Evolutionary conservation across 2,888 invertebrate species (phyloP).

Genomic region (Polymixis lichenea): DNA sequence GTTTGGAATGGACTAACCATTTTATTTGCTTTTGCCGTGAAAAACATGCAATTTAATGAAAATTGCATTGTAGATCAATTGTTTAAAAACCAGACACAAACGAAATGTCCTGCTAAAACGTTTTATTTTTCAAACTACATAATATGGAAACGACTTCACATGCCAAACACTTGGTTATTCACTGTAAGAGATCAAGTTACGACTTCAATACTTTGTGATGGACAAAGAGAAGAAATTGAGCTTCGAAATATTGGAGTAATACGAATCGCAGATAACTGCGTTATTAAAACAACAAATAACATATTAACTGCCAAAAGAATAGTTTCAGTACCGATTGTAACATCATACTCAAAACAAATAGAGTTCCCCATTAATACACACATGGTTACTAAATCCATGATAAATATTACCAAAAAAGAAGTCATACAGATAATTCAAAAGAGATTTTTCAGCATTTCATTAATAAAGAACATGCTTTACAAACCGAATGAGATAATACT

Average conservation of each 20-base stretch:
- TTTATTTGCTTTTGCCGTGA: too few species aligned
- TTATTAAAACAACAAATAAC: conserved; percentile 13
- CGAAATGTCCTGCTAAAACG: conserved; percentile 6
- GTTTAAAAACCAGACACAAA: too few species aligned
- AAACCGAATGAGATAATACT: conserved; percentile 5
- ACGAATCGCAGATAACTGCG: conserved; percentile 12
- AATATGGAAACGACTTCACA: conserved; percentile 20
- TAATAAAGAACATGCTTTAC: conserved; percentile 4
- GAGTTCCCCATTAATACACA: not conserved
- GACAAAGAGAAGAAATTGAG: conserved; percentile 10
- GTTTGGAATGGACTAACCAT: too few species aligned
- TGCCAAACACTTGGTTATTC: conserved; percentile 29
- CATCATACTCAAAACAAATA: not conserved
- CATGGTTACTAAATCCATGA: not conserved
- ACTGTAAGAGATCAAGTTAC: conserved; percentile 6
- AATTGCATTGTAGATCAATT: too few species aligned
- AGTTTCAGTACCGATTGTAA: conserved; percentile 15
- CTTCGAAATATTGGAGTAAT: conserved; percentile 12
- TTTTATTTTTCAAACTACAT: not conserved
- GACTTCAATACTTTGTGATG: conserved; percentile 19
- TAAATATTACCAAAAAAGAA: conserved; percentile 15
- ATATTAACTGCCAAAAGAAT: conserved; percentile 12
- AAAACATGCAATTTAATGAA: too few species aligned
- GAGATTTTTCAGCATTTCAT: conserved; percentile 1
- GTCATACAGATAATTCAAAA: conserved; percentile 6